phyloP scores from a whole-genome alignment of 2,888 invertebrate genomes.

The Pollenia griseotomentosa region DNA sequence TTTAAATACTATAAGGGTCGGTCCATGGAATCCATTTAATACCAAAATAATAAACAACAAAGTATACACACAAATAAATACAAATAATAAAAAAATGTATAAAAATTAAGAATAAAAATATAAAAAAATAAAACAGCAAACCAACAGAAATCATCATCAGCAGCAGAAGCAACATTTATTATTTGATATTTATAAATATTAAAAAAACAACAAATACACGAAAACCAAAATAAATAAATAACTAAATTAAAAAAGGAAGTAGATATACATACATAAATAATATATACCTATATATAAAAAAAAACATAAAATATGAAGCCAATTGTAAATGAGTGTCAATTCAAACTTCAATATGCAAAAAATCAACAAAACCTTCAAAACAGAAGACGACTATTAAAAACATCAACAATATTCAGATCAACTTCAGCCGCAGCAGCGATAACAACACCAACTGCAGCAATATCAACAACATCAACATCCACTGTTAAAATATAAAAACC shows the following conservation, averaged over 20 bases:
- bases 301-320: slow-evolving; percentile 65
- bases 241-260: slow-evolving; percentile 44
- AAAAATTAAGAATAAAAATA: slow-evolving; percentile 44
- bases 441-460: neutral
- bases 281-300: neutral
- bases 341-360: slow-evolving; percentile 69
- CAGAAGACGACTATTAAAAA: slow-evolving; percentile 67
- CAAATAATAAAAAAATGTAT: neutral
- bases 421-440: slow-evolving; percentile 2
- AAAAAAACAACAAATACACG: neutral
- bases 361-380: slow-evolving; percentile 64
- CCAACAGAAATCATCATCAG: slow-evolving; percentile 25
- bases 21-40: slow-evolving; percentile 49
- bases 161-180: slow-evolving; percentile 46
- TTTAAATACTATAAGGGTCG: slow-evolving; percentile 60
- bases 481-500: slow-evolving; percentile 29
- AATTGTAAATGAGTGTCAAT: slow-evolving; percentile 72
- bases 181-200: slow-evolving; percentile 54
- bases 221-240: slow-evolving; percentile 15
- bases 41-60: slow-evolving; percentile 15
- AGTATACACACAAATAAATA: neutral
- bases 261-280: slow-evolving; percentile 19
- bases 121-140: slow-evolving; percentile 25
- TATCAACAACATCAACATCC: neutral
- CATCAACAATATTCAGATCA: slow-evolving; percentile 44